phyloP scores from a whole-genome alignment of 1,140 invertebrate species.

The Adoxophyes honmai region DNA sequence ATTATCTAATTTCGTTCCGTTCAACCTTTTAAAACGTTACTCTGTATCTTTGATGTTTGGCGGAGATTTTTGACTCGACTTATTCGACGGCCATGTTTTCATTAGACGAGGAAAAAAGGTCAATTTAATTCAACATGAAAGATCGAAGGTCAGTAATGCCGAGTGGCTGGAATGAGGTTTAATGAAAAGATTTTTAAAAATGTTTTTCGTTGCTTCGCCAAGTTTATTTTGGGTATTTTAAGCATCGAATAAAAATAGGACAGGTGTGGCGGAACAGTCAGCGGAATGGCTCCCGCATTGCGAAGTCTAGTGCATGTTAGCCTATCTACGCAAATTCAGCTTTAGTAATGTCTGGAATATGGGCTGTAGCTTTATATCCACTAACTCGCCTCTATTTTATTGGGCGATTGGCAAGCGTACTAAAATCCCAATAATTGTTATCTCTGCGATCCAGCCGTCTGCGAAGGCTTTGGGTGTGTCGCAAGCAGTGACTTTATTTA shows the following conservation, averaged over 20 bases:
- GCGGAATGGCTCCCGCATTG: background rate
- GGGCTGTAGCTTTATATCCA: background rate
- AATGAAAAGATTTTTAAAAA: background rate
- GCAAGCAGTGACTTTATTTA: constrained; percentile 62
- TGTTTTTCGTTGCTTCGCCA: background rate
- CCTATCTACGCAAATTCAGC: constrained; percentile 21
- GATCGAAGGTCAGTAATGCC: constrained; percentile 32
- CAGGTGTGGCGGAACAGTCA: background rate
- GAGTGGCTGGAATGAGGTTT: background rate
- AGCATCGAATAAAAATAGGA: background rate
- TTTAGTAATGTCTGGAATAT: background rate
- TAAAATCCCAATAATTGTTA: constrained; percentile 65
- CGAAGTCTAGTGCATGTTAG: background rate
- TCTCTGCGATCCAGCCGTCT: constrained; percentile 49
- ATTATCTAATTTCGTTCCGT: background rate
- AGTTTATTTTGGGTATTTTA: background rate
- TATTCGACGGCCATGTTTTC: constrained; percentile 41
- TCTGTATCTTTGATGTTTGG: constrained; percentile 42
- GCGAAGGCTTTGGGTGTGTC: constrained; percentile 39
- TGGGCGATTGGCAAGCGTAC: constrained; percentile 32
- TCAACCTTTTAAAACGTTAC: constrained; percentile 23
- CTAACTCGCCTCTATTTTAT: constrained; percentile 26
- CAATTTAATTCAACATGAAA: constrained; percentile 63
- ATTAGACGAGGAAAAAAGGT: constrained; percentile 51
- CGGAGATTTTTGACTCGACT: constrained; percentile 49